Evolutionary conservation across 2,113 vertebrate species (phyloP), one percentile per base, ranked within the genome.

Genomic region (pig (Sus scrofa)): DNA sequence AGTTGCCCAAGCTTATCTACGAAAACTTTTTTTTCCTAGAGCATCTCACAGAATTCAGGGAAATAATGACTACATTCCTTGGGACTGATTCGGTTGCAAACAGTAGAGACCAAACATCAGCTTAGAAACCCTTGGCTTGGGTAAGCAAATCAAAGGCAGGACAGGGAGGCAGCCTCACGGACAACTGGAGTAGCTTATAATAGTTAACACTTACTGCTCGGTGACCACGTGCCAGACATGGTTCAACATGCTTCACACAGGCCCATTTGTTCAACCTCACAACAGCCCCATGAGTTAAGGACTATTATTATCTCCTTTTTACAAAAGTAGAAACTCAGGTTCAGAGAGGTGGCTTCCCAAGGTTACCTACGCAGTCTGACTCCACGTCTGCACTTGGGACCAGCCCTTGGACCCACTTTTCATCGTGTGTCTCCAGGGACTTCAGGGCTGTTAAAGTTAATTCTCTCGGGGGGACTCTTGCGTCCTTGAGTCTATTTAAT

Each of bases 391-490:
- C 37, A 34, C 63, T 91, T 93, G 86, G 81, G 81, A 65, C n/a
- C n/a, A n/a, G n/a, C n/a, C n/a, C n/a, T n/a, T n/a, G n/a, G n/a
- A n/a, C n/a, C 6, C 54, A 30, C 37, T 30, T 2, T 20, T 22
- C 39, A 0, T 13, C 79, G 22, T 81, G 32, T 7, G 16, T 97
- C 89, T 93, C 63, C 44, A 52, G 65, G 89, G 93, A 75, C 63
- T 60, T 77, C n/a, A 95, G 32, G 37, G 32, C 34, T 50, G 82
- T 75, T 84, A 77, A 60, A 82, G 91, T 83, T 94, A n/a, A 54
- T 24, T 78, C 86, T 86, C 62, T 77, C n/a, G 6, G 24, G 75
- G n/a, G 85, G 86, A 73, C 86, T 83, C 56, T 32, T 52, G 8
- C 16, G 62, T 52, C 62, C 86, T 88, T 96, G 62, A n/a, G 52